Evolutionary conservation across 2,888 invertebrate species (phyloP).

Genomic region (Drosophila quasianomalipes): DNA sequence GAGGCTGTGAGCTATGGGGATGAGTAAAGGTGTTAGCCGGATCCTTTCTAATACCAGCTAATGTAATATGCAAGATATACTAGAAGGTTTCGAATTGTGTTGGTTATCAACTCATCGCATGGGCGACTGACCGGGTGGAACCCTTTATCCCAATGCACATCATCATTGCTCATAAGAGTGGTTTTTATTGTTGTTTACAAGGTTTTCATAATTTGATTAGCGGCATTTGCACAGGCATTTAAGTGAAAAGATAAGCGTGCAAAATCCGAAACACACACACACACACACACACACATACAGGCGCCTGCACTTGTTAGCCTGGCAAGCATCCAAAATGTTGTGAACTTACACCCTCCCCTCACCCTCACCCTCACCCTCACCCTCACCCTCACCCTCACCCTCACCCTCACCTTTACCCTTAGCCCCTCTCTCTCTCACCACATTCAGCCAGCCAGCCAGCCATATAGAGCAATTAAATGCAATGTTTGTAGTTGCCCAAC

Average conservation of each 20-base stretch:
- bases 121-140: slow-evolving; percentile 45
- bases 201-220: slow-evolving; percentile 74
- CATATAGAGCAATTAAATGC: slow-evolving; percentile 55
- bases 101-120: slow-evolving; percentile 30
- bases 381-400: neutral
- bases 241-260: slow-evolving; percentile 69
- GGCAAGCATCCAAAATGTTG: slow-evolving; percentile 52
- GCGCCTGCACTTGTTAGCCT: slow-evolving; percentile 20
- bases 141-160: slow-evolving; percentile 46
- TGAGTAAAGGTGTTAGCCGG: neutral
- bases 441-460: neutral
- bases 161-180: slow-evolving; percentile 43
- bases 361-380: neutral
- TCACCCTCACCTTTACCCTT: neutral
- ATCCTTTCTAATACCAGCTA: neutral
- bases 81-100: slow-evolving; percentile 14
- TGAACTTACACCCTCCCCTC: slow-evolving; percentile 9
- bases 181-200: slow-evolving; percentile 4
- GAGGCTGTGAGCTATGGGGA: neutral
- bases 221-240: slow-evolving; percentile 74
- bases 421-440: neutral
- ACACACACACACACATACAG: slow-evolving; percentile 22
- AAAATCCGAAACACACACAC: slow-evolving; percentile 26
- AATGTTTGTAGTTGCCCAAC: slow-evolving; percentile 36
- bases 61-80: neutral